Evolutionary conservation across 2,888 invertebrate species (phyloP), one percentile per base, ranked within the genome.

Genomic region (Cistogaster globosa): DNA sequence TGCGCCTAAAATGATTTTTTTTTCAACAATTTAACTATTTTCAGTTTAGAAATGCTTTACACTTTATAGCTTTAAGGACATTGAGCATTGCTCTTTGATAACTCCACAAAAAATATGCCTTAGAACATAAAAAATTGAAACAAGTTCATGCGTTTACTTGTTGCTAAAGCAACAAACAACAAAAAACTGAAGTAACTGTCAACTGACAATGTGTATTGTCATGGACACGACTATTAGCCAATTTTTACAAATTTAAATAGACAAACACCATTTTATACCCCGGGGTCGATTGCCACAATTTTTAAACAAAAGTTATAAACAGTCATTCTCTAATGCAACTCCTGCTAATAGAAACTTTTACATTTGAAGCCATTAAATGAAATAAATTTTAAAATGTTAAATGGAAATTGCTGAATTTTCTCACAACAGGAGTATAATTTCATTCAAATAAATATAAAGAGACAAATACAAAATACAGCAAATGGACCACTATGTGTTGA

Each of bases 321-420:
- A 48, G 18, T 20, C n/a, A 45, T 51, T 60, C 36, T 12, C 14
- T 18, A 3, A 20, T 7, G 5, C 9, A 42, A 20, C 60, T 53
- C 3, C 26, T 65, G 32, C 14, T 26, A 22, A 32, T 36, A 6
- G 11, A 57, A 5, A 51, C 36, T 62, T 77, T 68, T 38, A 67
- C 76, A 58, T 58, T 68, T 67, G n/a, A 58, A 53, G 22, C 22
- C 58, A 62, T 69, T 42, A 8, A 53, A 16, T 62, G 5, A 45
- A 62, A 63, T 71, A 36, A 62, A 78, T 53, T 71, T 55, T 36
- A 8, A 71, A 45, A 71, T 78, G 12, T 53, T 71, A 71, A 71
- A 78, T 36, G 62, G 53, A 78, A 63, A 45, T 71, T 69, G 71
- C 63, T 55, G 62, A 62, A 78, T 55, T 45, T 69, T 62, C n/a